A percentile compares a stretch with the other conserved stretches of the same genome.
Evolutionary conservation across 2,113 vertebrate genomes (phyloP).

Genomic region (Oenanthe melanoleuca): DNA sequence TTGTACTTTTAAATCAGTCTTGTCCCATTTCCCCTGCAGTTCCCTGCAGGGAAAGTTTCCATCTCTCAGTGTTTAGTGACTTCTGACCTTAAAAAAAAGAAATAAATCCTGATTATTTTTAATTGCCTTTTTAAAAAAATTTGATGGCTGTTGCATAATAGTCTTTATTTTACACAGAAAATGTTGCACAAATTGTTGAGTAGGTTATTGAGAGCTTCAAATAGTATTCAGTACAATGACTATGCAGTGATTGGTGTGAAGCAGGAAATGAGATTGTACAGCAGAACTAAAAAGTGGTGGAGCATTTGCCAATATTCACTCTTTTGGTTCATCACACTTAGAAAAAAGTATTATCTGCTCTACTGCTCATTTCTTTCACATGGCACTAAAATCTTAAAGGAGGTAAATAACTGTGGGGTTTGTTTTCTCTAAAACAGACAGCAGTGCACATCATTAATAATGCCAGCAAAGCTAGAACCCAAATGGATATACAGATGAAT

Average conservation of each 20-base stretch:
- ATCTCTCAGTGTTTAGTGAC: not conserved
- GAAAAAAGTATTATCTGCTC: not conserved
- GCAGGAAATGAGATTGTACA: constrained; percentile 29
- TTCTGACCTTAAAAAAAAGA: not conserved
- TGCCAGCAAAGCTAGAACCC: not conserved
- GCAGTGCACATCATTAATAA: not conserved
- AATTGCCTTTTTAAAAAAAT: not conserved
- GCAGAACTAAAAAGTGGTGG: not conserved
- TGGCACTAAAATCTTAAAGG: not conserved
- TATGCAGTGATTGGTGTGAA: not conserved
- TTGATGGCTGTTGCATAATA: not conserved
- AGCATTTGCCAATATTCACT: constrained; percentile 26
- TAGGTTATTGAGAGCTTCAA: not conserved
- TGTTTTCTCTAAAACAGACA: not conserved
- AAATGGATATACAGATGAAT: not conserved
- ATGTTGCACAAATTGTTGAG: not conserved
- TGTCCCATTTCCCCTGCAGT: not conserved
- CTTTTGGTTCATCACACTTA: not conserved
- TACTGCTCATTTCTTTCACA: constrained; percentile 11
- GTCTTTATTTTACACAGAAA: not conserved
- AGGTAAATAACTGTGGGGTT: not conserved
- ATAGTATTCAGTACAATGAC: not conserved
- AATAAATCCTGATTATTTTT: not conserved
- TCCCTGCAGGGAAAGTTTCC: not conserved
- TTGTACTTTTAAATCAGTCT: constrained; percentile 30